Conservation (phyloP, 2,113 vertebrate genomes). For the Turnix velox region DNA sequence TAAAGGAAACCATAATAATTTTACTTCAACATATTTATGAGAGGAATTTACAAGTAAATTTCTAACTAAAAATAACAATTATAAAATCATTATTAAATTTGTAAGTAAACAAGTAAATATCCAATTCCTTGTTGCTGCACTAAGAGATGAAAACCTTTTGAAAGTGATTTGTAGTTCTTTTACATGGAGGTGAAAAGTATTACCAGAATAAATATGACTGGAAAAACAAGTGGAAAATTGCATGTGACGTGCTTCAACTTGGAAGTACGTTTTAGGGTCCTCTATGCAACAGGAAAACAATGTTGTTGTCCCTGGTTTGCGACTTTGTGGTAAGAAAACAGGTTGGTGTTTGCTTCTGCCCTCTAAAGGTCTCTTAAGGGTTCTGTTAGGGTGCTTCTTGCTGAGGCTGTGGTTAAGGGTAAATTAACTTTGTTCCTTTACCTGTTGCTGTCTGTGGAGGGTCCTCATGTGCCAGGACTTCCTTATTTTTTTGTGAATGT, state of each 20-base stretch:
- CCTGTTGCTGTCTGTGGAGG: neutral
- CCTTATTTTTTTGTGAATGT: neutral
- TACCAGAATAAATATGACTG: neutral
- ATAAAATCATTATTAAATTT: neutral
- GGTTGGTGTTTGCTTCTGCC: neutral
- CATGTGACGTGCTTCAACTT: neutral
- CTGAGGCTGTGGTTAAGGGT: neutral
- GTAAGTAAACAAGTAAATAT: neutral
- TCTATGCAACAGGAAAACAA: neutral
- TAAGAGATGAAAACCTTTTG: neutral
- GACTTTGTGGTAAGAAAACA: neutral
- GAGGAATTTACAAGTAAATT: neutral
- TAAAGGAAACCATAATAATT: neutral
- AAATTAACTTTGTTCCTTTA: neutral
- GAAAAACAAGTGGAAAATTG: neutral
- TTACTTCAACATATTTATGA: neutral
- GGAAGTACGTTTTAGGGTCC: neutral
- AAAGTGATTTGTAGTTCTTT: neutral
- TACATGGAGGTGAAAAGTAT: neutral
- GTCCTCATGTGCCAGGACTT: neutral
- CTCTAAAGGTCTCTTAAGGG: neutral
- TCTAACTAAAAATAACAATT: neutral
- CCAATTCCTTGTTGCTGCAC: neutral
- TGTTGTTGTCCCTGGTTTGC: neutral
- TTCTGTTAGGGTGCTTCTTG: neutral